Evolutionary conservation across 2,797 vertebrate genomes (phyloP).

Genomic region (Megalops cyprinoides): DNA sequence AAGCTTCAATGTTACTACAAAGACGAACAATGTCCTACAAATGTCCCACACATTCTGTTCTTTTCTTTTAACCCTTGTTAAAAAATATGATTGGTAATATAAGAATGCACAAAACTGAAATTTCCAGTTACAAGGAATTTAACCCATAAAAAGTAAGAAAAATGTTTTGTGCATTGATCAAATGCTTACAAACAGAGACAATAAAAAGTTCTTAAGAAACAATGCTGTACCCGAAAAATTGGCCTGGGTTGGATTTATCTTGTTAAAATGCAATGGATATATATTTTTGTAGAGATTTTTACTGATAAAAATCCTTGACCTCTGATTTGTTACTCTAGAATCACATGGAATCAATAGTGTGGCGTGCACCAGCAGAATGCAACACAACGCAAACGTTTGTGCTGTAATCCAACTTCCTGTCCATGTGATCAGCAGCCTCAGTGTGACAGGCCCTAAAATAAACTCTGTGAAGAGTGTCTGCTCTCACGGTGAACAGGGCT

Average conservation of each 20-base stretch:
- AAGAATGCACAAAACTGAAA: background rate
- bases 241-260: background rate
- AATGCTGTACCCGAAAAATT: too few species aligned
- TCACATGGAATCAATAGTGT: slow-evolving; percentile 45
- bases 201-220: background rate
- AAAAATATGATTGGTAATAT: background rate
- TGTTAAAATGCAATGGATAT: slow-evolving; percentile 10
- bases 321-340: slow-evolving; percentile 43
- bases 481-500: slow-evolving; percentile 46
- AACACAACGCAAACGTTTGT: slow-evolving; percentile 60
- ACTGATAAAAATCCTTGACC: background rate
- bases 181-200: too few species aligned
- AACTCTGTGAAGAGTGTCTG: slow-evolving; percentile 54
- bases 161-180: background rate
- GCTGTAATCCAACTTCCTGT: slow-evolving; percentile 61
- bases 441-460: slow-evolving; percentile 69
- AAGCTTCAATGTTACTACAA: background rate
- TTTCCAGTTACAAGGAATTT: too few species aligned
- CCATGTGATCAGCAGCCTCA: slow-evolving; percentile 53
- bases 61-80: background rate
- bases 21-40: background rate
- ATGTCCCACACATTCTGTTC: background rate
- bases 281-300: background rate
- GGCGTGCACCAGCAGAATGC: slow-evolving; percentile 39
- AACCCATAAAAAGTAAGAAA: background rate